Evolutionary conservation across 2,888 invertebrate species (phyloP).

Genomic region (Trilocha varians): DNA sequence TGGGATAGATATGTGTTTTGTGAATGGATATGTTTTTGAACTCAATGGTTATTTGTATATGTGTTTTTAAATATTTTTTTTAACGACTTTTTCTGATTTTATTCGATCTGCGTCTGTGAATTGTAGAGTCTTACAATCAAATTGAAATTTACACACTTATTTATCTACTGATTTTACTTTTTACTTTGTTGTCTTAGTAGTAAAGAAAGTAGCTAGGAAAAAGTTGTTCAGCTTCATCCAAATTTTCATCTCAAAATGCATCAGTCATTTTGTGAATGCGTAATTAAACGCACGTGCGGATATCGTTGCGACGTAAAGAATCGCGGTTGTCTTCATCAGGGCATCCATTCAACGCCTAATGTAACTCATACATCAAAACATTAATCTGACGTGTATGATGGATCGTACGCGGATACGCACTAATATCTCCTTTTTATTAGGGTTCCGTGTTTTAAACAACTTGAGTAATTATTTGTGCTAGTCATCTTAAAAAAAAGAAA

Average conservation of each 20-base stretch:
- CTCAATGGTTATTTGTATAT: background rate
- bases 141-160: too few species aligned
- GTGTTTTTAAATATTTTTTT: too few species aligned
- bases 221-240: background rate
- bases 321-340: slow-evolving; percentile 20
- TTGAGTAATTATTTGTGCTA: background rate
- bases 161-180: too few species aligned
- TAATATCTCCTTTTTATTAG: slow-evolving; percentile 11
- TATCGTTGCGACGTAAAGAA: slow-evolving; percentile 15
- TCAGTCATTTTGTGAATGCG: slow-evolving; percentile 6
- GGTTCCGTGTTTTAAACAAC: slow-evolving; percentile 14
- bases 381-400: slow-evolving; percentile 59
- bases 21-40: background rate
- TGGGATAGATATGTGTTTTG: background rate
- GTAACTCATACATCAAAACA: slow-evolving; percentile 49
- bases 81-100: too few species aligned
- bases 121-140: too few species aligned
- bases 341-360: slow-evolving; percentile 26
- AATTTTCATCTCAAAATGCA: background rate
- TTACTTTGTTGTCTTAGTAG: too few species aligned
- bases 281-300: slow-evolving; percentile 24
- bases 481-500: too few species aligned
- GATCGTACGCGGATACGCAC: slow-evolving; percentile 36
- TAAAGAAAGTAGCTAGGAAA: too few species aligned
- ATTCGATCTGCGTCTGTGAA: too few species aligned